Evolutionary conservation across 1,140 invertebrate genomes (phyloP), one percentile per base, ranked within the genome.

Genomic region (Branchinecta lynchi): DNA sequence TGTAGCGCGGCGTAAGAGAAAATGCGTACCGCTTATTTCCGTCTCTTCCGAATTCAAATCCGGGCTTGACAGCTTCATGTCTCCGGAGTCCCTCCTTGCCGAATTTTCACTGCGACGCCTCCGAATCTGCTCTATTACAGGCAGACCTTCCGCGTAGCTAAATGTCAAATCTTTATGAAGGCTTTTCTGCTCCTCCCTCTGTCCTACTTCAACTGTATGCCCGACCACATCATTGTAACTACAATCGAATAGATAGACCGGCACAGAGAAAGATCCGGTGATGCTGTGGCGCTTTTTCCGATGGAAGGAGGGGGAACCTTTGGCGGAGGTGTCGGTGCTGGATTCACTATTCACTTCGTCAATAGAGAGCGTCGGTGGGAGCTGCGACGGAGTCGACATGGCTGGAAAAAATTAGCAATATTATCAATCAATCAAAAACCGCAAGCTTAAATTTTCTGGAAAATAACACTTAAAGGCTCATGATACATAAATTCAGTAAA

Each of bases 41-140:
- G 74, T 73, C 51, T 77, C 75, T 65, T 77, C 76, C 1, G 76
- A 76, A 45, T 72, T 72, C 9, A 73, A 73, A 67, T 76, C 74
- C 8, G 74, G 74, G 60, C 72, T 74, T 32, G 66, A 15, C 43
- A 67, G 68, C 60, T 75, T 74, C 51, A 45, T 70, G 12, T 72
- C 70, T 17, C 70, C 68, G 44, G 65, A 45, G 10, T 69, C 46
- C 12, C n/a, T 44, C 10, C 15, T 46, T 43, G 17, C 17, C 12
- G 51, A 60, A 15, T 12, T 60, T 60, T 60, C 51, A 6, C 51
- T 60, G 12, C 51, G 12, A 1, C 51, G 51, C 17, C 51, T 60
- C 51, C 51, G 51, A 60, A 20, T 60, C 17, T 15, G 17, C 12
- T 60, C 51, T 60, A 12, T 20, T 15, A 20, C 12, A 60, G 51